These are phyloP conservation scores for Dicaeum eximium DNA, from an alignment of 2,113 vertebrate species.

Conservation along the genomic window DNA sequence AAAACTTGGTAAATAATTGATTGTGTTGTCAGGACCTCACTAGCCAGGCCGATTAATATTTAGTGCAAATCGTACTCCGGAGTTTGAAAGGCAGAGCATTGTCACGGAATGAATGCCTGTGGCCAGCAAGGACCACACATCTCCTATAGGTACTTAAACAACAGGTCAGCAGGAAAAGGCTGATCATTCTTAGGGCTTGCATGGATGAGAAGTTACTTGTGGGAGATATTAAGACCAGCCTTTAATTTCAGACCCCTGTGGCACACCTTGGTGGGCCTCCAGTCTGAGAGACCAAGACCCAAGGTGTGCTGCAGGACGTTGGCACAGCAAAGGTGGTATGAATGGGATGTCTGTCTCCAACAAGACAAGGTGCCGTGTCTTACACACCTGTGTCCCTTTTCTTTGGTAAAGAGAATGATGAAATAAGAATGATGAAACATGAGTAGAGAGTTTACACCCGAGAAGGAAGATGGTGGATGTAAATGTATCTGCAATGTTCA, in stretches of 20 bases:
- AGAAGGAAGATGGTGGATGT: not conserved
- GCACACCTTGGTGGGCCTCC: not conserved
- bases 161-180: not conserved
- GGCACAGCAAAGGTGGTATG: not conserved
- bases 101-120: not conserved
- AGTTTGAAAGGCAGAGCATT: not conserved
- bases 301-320: not conserved
- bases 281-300: not conserved
- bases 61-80: not conserved
- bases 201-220: not conserved
- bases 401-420: not conserved
- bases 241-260: not conserved
- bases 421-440: not conserved
- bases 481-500: not conserved
- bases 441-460: not conserved
- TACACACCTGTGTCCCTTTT: not conserved
- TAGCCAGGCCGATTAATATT: not conserved
- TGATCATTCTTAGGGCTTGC: not conserved
- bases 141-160: not conserved
- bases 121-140: rapidly evolving
- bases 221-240: not conserved
- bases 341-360: not conserved
- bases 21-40: not conserved
- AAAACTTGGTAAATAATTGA: not conserved
- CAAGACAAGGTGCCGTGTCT: not conserved